A percentile compares a stretch with the other conserved stretches of the same genome.
Conservation (phyloP, 2,797 vertebrate genomes). For the Danio kyathit region DNA sequence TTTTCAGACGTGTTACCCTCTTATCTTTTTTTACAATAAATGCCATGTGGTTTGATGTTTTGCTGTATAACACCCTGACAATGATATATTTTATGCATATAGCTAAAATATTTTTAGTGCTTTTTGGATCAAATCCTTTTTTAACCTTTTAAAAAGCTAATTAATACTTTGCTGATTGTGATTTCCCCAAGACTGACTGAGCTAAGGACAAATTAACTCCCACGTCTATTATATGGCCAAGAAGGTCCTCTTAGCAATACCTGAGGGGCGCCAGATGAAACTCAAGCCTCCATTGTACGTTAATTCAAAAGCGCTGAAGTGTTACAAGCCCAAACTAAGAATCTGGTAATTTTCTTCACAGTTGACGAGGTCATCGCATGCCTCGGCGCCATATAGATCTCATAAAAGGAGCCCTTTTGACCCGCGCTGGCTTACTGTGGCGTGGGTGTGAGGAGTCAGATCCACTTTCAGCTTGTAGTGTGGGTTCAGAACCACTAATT, state of each 20-base stretch:
- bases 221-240: not conserved
- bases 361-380: constrained; percentile 41
- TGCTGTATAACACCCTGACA: too few species aligned
- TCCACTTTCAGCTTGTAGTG: not conserved
- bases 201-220: not conserved
- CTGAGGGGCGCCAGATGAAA: constrained; percentile 15
- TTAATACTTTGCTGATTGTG: not conserved
- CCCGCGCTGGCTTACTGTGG: constrained; percentile 2
- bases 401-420: not conserved
- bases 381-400: constrained; percentile 1
- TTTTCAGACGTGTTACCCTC: too few species aligned
- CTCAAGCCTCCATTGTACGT: not conserved
- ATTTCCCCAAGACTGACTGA: not conserved
- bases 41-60: too few species aligned
- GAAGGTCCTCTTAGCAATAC: not conserved
- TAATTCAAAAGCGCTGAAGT: constrained; percentile 23
- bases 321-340: constrained; percentile 23
- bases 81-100: not conserved
- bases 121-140: not conserved
- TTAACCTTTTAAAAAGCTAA: not conserved
- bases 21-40: not conserved
- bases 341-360: constrained; percentile 13
- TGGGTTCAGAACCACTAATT: constrained; percentile 16
- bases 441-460: constrained; percentile 9
- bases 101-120: not conserved